These are phyloP conservation scores for Rhinoderma darwinii DNA, from an alignment of 2,113 vertebrate species.

Conservation along the genomic window DNA sequence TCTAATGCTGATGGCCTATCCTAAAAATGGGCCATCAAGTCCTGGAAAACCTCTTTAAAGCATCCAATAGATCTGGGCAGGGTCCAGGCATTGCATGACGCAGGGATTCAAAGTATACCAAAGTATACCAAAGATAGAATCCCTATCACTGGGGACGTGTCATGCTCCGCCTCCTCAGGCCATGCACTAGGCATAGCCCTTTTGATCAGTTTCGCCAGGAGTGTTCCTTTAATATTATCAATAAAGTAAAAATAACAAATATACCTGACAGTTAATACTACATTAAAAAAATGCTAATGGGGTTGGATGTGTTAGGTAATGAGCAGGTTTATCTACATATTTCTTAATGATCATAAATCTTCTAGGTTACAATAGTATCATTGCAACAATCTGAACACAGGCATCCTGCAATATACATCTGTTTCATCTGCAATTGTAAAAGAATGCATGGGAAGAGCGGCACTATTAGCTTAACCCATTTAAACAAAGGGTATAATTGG, in stretches of 20 bases:
- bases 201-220: not conserved
- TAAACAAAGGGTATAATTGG: conserved; percentile 37
- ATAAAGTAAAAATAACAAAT: not conserved
- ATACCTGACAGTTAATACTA: not conserved
- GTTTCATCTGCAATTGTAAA: not conserved
- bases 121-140: no score
- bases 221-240: not conserved
- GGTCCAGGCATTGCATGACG: no score
- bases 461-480: conserved; percentile 40
- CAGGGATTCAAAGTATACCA: no score
- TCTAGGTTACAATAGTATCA: not conserved
- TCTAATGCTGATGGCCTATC: no score
- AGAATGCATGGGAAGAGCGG: conserved; percentile 29
- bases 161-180: no score
- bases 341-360: not conserved
- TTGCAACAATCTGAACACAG: not conserved
- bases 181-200: no score
- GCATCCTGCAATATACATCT: not conserved
- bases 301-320: not conserved
- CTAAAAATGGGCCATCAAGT: no score
- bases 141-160: no score
- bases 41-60: no score
- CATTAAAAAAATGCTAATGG: not conserved
- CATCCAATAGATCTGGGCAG: no score
- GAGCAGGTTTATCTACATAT: not conserved